Evolutionary conservation across 2,888 invertebrate species (phyloP), one percentile per base, ranked within the genome.

Genomic region (Acrobasis suavella): DNA sequence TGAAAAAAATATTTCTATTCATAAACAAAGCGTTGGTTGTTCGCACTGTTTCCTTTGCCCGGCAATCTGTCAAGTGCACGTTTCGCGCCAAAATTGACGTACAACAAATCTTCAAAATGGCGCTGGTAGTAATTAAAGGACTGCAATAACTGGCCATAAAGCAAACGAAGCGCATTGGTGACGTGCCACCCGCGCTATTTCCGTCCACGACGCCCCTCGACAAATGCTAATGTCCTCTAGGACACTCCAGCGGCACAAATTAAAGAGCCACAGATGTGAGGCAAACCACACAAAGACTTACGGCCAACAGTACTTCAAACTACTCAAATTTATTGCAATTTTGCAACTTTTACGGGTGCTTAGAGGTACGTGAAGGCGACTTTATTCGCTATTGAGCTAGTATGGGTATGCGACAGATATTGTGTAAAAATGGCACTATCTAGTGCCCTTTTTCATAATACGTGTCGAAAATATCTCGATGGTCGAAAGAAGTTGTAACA

Each of bases 141-240:
- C 83, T 79, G 89, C 87, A 87, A 87, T 89, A 87, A 87, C 87
- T 86, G 87, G 81, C 82, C 86, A 86, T 89, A 87, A 87, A 87
- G 83, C 85, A 85, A 85, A 83, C 85, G 83, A 81, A 81, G 84
- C 87, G 85, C 86, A 82, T 81, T 82, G 87, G 85, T 88, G 91
- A 89, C 87, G 89, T 84, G 79, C 81, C 83, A 80, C 75, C 74
- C 74, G 83, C 74, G 89, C 87, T 91, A 91, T 91, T 91, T 88
- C 83, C 78, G 90, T 86, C 80, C 77, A 70, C 83, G 81, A 77
- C 85, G 86, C 88, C 88, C 84, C 88, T 84, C 89, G 84, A 86
- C 88, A 89, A 91, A 91, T 91, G 91, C 87, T 92, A 92, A 92
- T 85, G 91, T 86, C 91, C 91, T 89, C 87, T 88, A 87, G 90